These are phyloP conservation scores for Holacanthus passer DNA, from an alignment of 2,113 vertebrate species.

Conservation along the genomic window DNA sequence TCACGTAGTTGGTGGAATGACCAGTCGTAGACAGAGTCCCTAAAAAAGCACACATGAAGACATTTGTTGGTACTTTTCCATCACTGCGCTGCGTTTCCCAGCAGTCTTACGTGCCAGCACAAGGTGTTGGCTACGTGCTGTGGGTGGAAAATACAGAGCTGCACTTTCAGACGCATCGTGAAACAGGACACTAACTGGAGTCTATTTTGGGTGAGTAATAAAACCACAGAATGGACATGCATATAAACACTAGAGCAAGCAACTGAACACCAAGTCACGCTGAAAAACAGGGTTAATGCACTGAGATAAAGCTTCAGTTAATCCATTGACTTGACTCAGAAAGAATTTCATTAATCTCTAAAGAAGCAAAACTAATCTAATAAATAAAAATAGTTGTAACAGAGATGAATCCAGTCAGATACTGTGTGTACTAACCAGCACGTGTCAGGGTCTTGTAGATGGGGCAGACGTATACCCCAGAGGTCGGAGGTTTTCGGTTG, in stretches of 20 bases:
- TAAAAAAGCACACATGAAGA: constrained; percentile 59
- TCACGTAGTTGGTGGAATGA: constrained; percentile 92
- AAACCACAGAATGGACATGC: constrained; percentile 59
- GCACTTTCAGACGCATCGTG: constrained; percentile 70
- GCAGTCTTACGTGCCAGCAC: not conserved
- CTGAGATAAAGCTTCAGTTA: not conserved
- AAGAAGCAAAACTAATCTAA: not conserved
- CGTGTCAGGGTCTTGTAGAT: constrained; percentile 94
- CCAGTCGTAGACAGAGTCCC: constrained; percentile 91
- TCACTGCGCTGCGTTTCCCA: constrained; percentile 4
- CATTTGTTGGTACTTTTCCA: constrained; percentile 14
- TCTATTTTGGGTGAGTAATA: constrained; percentile 79
- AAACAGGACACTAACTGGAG: constrained; percentile 74
- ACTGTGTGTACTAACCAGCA: constrained; percentile 84
- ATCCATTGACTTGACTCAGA: not conserved
- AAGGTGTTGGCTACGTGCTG: constrained; percentile 42
- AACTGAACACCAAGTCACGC: not conserved
- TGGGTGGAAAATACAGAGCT: constrained; percentile 72
- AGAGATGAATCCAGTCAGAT: not conserved
- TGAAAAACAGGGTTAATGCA: constrained; percentile 8
- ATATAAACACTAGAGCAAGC: constrained; percentile 45
- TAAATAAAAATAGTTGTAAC: not conserved
- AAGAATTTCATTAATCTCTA: not conserved
- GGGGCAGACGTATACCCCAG: constrained; percentile 89
- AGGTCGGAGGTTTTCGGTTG: constrained; percentile 78